A percentile compares a stretch with the other conserved stretches of the same genome.
Evolutionary conservation across 2,888 invertebrate species (phyloP).

Genomic region (Chesias legatella): DNA sequence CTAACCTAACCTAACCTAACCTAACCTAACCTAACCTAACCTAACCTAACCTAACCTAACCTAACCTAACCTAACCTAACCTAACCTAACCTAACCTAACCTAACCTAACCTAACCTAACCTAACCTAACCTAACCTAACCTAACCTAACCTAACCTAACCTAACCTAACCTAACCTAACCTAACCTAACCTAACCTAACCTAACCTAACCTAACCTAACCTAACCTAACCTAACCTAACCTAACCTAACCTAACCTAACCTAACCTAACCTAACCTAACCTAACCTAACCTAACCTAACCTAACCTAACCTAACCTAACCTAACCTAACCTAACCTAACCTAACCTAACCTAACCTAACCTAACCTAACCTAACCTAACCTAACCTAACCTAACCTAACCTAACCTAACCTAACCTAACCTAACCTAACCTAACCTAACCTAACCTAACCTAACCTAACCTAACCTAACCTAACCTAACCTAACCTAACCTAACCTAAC

Average conservation of each 20-base stretch:
- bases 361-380: constrained; percentile 20
- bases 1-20: constrained; percentile 26
- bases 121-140: constrained; percentile 21
- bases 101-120: constrained; percentile 21
- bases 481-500: constrained; percentile 9
- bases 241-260: constrained; percentile 22
- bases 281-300: constrained; percentile 27
- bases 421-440: constrained; percentile 22
- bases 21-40: constrained; percentile 20
- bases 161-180: constrained; percentile 21
- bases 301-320: constrained; percentile 25
- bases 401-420: constrained; percentile 26
- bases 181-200: constrained; percentile 22
- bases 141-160: constrained; percentile 14
- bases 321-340: constrained; percentile 24
- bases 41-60: constrained; percentile 19
- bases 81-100: constrained; percentile 10
- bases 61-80: constrained; percentile 15
- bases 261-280: constrained; percentile 22
- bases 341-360: constrained; percentile 25
- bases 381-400: constrained; percentile 23
- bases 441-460: constrained; percentile 11
- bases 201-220: constrained; percentile 17
- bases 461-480: constrained; percentile 11
- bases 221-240: constrained; percentile 18